Evolutionary conservation across 2,888 invertebrate genomes (phyloP), one percentile per base, ranked within the genome.

Genomic region (Venusia cambrica): DNA sequence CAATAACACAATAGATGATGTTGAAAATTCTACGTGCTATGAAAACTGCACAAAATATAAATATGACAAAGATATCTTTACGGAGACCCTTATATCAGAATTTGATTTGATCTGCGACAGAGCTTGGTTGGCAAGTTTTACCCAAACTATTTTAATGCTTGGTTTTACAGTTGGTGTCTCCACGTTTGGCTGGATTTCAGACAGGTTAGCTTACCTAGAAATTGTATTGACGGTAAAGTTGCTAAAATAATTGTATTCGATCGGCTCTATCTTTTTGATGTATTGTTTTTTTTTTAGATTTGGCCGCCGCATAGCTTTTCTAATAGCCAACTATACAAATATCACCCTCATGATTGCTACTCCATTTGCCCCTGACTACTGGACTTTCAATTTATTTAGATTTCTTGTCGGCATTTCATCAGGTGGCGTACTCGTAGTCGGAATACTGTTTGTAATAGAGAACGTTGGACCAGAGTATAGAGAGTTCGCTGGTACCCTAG

Each of bases 391-490:
- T 14, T 19, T 89, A 0, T 70, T 92, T 28, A 53, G 94, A 45
- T 92, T 94, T 54, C 60, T 93, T 3, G 88, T 90, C 10, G 94
- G 93, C 0, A 67, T 92, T 25, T 91, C 92, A 3, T 92, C 93
- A 1, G 94, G 93, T 21, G 94, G 94, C 5, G 91, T 91, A 0
- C 92, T 94, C 89, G 90, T 93, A 8, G 61, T 69, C 4, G 58
- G 64, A 8, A 34, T 72, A 13, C 66, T 77, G 4, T 70, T 90
- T 3, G 76, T 90, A 1, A 89, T 91, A 85, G 92, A 92, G 68
- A 71, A 90, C n/a, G 80, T 90, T 25, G 91, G 91, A 2, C 72
- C 76, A 0, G 62, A 73, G 14, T 71, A 78, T 16, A 76, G 89
- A 30, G 89, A 87, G 37, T 46, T 57, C 1, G 69, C 70, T 26